Conservation (phyloP, 2,888 invertebrate genomes). For the Sinopyrophorus schimmeli region DNA sequence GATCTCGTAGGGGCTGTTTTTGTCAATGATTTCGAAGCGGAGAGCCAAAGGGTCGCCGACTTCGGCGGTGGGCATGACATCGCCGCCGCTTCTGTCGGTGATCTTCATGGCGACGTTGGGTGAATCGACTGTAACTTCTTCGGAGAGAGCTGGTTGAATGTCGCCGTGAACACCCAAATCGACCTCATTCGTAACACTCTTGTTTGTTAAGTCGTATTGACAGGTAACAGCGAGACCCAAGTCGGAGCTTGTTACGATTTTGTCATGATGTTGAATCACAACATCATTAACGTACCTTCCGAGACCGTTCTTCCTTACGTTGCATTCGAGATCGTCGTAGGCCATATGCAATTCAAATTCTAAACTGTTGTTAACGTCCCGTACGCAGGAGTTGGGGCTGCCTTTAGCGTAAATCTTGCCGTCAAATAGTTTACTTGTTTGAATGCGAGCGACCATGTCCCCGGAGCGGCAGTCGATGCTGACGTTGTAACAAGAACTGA, state of each 20-base stretch:
- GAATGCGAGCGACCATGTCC: constrained; percentile 91
- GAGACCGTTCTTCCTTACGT: constrained; percentile 85
- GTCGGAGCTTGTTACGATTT: constrained; percentile 93
- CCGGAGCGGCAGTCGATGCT: constrained; percentile 90
- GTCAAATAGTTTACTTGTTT: constrained; percentile 89
- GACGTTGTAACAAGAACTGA: constrained; percentile 93
- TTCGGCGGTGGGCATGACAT: constrained; percentile 84
- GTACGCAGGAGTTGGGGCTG: constrained; percentile 89
- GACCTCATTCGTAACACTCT: constrained; percentile 90
- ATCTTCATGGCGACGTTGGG: constrained; percentile 95
- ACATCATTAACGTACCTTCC: constrained; percentile 83
- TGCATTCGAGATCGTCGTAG: constrained; percentile 90
- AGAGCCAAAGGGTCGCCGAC: constrained; percentile 91
- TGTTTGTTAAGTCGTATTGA: constrained; percentile 92
- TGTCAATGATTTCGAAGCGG: constrained; percentile 89
- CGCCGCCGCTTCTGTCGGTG: constrained; percentile 80
- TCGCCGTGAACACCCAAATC: constrained; percentile 88
- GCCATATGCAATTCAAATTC: constrained; percentile 92
- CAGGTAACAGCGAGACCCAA: constrained; percentile 91
- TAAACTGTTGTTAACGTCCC: constrained; percentile 83
- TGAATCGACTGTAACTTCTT: constrained; percentile 91
- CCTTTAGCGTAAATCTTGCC: constrained; percentile 95
- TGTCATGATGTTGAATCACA: constrained; percentile 93
- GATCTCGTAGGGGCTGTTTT: constrained; percentile 92
- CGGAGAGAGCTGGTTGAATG: constrained; percentile 80